These are phyloP conservation scores for Ammodramus savannarum DNA, from an alignment of 2,113 vertebrate genomes.

Conservation along the genomic window DNA sequence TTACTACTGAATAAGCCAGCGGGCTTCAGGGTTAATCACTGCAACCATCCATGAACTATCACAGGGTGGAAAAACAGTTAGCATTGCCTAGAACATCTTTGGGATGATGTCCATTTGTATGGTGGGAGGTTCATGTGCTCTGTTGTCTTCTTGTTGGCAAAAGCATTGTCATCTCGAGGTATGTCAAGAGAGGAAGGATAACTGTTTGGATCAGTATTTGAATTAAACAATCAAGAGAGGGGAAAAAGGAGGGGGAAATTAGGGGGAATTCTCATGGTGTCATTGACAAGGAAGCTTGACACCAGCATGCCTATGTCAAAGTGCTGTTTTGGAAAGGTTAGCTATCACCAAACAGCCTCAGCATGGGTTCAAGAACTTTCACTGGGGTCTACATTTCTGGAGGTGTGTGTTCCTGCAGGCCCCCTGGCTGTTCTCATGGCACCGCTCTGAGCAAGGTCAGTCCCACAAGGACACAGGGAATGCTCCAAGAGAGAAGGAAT, in stretches of 20 bases:
- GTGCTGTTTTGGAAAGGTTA: neutral
- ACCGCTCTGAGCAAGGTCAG: neutral
- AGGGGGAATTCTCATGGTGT: neutral
- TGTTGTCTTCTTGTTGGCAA: neutral
- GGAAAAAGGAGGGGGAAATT: neutral
- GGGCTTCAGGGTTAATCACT: neutral
- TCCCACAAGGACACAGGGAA: neutral
- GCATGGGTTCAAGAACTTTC: neutral
- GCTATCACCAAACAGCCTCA: neutral
- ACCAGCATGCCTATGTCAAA: neutral
- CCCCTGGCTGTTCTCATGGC: neutral
- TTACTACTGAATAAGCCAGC: constrained; percentile 4
- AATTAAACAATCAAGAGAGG: neutral
- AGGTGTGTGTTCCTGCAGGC: neutral
- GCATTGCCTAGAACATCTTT: neutral
- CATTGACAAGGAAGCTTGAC: neutral
- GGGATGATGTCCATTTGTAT: neutral
- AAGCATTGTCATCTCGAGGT: neutral
- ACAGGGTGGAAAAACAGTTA: neutral
- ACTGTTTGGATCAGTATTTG: neutral
- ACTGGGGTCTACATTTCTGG: neutral
- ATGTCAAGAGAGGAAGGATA: neutral
- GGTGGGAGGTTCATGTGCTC: neutral
- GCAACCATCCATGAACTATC: constrained; percentile 34
- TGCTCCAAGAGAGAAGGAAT: neutral